Base-by-base conservation (phyloP, 2,888 invertebrate species). In the Nezara viridula region DNA sequence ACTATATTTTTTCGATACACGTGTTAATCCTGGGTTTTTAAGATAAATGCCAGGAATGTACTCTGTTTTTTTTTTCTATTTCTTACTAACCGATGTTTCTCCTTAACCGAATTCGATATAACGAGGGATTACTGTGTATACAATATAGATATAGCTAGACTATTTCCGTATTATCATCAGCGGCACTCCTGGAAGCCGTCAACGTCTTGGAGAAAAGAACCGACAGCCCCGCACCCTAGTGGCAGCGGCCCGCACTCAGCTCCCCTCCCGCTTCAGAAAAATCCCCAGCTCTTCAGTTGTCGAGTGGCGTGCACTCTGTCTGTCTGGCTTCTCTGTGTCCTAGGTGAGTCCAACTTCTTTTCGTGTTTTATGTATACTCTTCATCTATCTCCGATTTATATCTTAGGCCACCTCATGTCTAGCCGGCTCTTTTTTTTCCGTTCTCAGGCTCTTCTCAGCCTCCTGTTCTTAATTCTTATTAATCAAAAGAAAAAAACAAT, bases 211-310 rank as follows among this genome's bases (percentile, higher is more conserved):
- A 73, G 37, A 10, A 7, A 73, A 73, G 32, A 37, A 19, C 9
- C 66, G 66, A 73, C 32, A 9, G 66, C 32, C 16, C 6, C 66
- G 66, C 66, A 73, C 66, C 66, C 66, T 73, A 27, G 66, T 37
- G 66, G 66, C 66, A 16, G 19, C 66, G 66, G 32, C 37, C 66
- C 66, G 37, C 66, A 73, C 66, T 73, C 66, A 2, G 3, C 60
- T 73, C 66, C 66, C 66, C 66, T 73, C 66, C 66, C 66, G 66
- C 32, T 73, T 37, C 66, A 73, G 66, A 73, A 73, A 73, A 73
- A 73, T 73, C 37, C 66, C 32, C 16, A 73, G 66, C 66, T 73
- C 66, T 73, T 73, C 66, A 73, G 66, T 73, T 73, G 66, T 73
- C 66, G 66, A 73, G 66, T 73, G 66, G 66, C 66, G 32, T 73